Conservation (phyloP, 1,140 invertebrate genomes). For the Lineus longissimus region DNA sequence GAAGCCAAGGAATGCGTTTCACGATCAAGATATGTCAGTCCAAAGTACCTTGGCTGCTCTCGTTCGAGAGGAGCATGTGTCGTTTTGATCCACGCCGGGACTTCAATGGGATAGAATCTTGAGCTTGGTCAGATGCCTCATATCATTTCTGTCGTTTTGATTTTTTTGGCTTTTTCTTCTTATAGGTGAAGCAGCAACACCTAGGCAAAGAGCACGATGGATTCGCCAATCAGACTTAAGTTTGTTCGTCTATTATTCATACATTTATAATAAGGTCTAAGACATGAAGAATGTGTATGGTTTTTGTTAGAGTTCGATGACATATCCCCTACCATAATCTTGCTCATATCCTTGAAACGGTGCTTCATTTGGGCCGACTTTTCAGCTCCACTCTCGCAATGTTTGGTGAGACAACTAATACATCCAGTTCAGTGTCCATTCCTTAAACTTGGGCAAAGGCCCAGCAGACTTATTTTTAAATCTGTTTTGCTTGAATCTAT, state of each 20-base stretch:
- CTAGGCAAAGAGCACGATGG: slow-evolving; percentile 24
- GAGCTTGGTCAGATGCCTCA: slow-evolving; percentile 27
- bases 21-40: too few relatives aligned
- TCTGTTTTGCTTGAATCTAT: too few relatives aligned
- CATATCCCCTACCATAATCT: background rate
- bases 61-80: background rate
- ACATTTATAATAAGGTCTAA: background rate
- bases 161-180: slow-evolving; percentile 29
- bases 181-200: slow-evolving; percentile 38
- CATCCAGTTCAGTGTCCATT: too few relatives aligned
- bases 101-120: slow-evolving; percentile 33
- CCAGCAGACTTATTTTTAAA: too few relatives aligned
- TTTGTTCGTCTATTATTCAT: background rate
- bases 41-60: slow-evolving; percentile 3
- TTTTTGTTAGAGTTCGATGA: slow-evolving; percentile 2
- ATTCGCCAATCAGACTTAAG: slow-evolving; percentile 6
- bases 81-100: slow-evolving; percentile 5
- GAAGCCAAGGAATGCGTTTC: too few relatives aligned
- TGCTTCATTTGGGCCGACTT: too few relatives aligned
- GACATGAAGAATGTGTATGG: background rate
- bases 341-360: too few relatives aligned
- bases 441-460: too few relatives aligned
- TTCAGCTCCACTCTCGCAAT: too few relatives aligned
- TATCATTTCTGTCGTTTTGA: slow-evolving; percentile 42
- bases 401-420: too few relatives aligned